Percentiles rank a stretch among this genome's conserved stretches.
phyloP scores from a whole-genome alignment of 2,113 vertebrate genomes.

The human (Homo sapiens) region GRCh38 chr6:89213501-89214000 shows the following conservation, averaged over 20 bases:
- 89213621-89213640: background rate
- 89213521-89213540: background rate
- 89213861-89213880: background rate
- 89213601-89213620: background rate
- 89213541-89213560: background rate
- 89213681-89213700: background rate
- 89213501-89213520: background rate
- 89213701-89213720: background rate
- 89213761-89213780: background rate
- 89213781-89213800: background rate
- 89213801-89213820: background rate
- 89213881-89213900: background rate
- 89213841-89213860: background rate
- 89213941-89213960: too few species aligned
- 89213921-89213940: too few species aligned
- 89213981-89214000: too few species aligned
- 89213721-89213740: background rate
- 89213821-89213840: background rate
- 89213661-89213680: background rate
- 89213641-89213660: background rate
- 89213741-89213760: background rate
- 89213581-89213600: background rate
- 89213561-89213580: slow-evolving; percentile 12
- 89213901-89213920: background rate
- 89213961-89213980: too few species aligned